Evolutionary conservation across 2,888 invertebrate species (phyloP).

Genomic region (Himalopsyche tibetana): DNA sequence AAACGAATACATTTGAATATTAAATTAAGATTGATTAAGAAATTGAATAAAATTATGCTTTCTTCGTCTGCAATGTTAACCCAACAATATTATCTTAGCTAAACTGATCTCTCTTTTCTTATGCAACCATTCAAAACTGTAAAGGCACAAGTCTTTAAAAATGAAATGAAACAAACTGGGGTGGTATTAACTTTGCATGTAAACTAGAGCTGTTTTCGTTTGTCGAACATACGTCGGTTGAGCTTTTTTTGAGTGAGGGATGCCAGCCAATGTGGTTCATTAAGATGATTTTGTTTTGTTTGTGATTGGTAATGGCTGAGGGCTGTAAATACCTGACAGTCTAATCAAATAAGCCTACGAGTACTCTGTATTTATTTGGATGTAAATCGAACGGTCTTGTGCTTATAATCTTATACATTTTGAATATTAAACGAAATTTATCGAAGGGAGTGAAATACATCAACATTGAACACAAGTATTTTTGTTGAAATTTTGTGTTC

Average conservation of each 20-base stretch:
- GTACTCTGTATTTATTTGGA: not conserved
- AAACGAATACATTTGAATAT: slow-evolving; percentile 65
- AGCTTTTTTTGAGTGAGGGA: not conserved
- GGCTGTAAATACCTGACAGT: slow-evolving; percentile 25
- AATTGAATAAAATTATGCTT: slow-evolving; percentile 64
- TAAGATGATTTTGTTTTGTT: slow-evolving; percentile 58
- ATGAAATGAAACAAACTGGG: slow-evolving; percentile 44
- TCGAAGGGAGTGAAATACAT: too few relatives aligned
- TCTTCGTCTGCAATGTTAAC: slow-evolving; percentile 46
- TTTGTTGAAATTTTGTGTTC: too few relatives aligned
- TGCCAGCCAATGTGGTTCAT: slow-evolving; percentile 57
- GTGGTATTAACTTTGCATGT: not conserved
- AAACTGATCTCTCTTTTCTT: slow-evolving; percentile 51
- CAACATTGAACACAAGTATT: too few relatives aligned
- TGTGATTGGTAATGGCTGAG: slow-evolving; percentile 54
- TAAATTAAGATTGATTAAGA: slow-evolving; percentile 65
- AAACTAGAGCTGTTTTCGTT: slow-evolving; percentile 19
- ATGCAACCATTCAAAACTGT: slow-evolving; percentile 44
- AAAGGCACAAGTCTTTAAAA: slow-evolving; percentile 50
- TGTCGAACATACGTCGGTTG: not conserved
- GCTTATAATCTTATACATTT: not conserved
- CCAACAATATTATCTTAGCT: slow-evolving; percentile 53
- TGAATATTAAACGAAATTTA: not conserved
- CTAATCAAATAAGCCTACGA: slow-evolving; percentile 1
- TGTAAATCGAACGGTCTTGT: slow-evolving; percentile 9